phyloP scores from a whole-genome alignment of 2,888 invertebrate genomes.

The Altica lythri region DNA sequence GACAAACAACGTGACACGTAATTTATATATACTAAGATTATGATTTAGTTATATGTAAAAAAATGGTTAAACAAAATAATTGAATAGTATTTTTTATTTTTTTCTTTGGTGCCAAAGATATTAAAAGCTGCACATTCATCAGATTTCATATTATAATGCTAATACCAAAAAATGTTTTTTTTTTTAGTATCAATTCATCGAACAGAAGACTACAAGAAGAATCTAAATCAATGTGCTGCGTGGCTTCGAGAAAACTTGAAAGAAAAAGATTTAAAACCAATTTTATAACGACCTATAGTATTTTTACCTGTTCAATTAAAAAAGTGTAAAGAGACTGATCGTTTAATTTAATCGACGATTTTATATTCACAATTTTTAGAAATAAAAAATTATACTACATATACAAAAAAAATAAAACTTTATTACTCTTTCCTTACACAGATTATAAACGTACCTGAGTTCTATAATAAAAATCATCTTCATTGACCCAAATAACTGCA shows the following conservation, averaged over 20 bases:
- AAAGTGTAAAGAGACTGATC: not conserved
- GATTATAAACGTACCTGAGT: constrained; percentile 24
- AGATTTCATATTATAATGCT: no score
- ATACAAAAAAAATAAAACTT: constrained; percentile 24
- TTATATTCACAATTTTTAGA: no score
- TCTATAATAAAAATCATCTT: constrained; percentile 12
- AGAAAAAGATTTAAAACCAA: constrained; percentile 4
- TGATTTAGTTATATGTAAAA: no score
- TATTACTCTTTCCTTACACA: constrained; percentile 37
- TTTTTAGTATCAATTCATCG: constrained; percentile 14
- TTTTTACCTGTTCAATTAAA: constrained; percentile 4
- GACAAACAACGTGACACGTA: no score
- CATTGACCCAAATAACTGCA: no score
- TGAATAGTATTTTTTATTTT: no score
- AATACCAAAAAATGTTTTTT: constrained; percentile 4
- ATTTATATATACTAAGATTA: no score
- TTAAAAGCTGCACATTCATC: no score
- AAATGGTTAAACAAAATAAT: no score
- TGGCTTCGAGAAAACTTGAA: constrained; percentile 21
- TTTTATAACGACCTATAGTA: not conserved
- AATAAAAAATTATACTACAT: constrained; percentile 11
- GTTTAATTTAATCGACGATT: not conserved
- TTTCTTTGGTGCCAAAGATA: no score
- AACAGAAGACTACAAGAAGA: constrained; percentile 4
- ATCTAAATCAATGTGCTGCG: constrained; percentile 13